Evolutionary conservation across 1,140 invertebrate species (phyloP).

Genomic region (Drosophila bipectinata): DNA sequence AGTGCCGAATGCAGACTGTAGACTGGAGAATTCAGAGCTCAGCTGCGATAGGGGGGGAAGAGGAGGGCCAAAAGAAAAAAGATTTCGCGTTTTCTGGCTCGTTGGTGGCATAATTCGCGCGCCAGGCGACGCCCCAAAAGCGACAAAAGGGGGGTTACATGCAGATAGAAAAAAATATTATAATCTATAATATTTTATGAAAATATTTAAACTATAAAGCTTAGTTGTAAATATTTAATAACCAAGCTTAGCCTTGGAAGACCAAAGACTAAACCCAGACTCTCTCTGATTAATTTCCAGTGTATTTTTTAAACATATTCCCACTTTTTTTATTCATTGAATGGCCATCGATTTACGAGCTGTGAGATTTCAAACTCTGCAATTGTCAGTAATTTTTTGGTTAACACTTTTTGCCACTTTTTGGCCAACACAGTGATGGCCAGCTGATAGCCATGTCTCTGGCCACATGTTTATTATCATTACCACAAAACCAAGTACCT

Average conservation of each 20-base stretch:
- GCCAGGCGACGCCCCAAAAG: slow-evolving; percentile 66
- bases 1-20: slow-evolving; percentile 13
- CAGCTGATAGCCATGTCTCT: slow-evolving; percentile 47
- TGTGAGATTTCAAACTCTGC: slow-evolving; percentile 73
- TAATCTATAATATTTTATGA: too few species aligned
- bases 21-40: neutral
- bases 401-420: slow-evolving; percentile 33
- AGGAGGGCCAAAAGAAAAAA: slow-evolving; percentile 29
- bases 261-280: too few species aligned
- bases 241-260: too few species aligned
- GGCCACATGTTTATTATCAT: slow-evolving; percentile 46
- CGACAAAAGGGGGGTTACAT: slow-evolving; percentile 12
- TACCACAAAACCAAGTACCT: neutral
- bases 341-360: slow-evolving; percentile 72
- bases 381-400: slow-evolving; percentile 27
- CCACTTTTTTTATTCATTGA: slow-evolving; percentile 17
- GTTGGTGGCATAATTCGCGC: slow-evolving; percentile 79
- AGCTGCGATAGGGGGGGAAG: slow-evolving; percentile 21
- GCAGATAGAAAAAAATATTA: slow-evolving; percentile 15
- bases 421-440: slow-evolving; percentile 43
- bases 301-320: slow-evolving; percentile 3
- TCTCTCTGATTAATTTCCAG: neutral
- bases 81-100: slow-evolving; percentile 51
- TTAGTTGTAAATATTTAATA: too few species aligned
- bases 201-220: too few species aligned